Percentiles rank a stretch among this genome's conserved stretches.
Conservation (phyloP, 2,797 vertebrate genomes). For the Lagorchestes hirsutus region DNA sequence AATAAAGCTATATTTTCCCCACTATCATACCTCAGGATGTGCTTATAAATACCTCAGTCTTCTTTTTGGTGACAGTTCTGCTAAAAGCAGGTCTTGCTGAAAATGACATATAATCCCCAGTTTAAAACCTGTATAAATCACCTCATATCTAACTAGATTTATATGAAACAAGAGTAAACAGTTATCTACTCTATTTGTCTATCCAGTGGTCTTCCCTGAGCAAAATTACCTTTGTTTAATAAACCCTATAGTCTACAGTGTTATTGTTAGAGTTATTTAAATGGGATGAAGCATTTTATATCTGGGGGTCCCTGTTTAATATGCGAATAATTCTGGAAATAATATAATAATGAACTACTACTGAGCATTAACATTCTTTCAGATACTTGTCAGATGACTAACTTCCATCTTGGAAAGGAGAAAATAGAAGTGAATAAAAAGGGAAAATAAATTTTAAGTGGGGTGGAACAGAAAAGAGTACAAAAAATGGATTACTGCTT, state of each 20-base stretch:
- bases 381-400: conserved; percentile 28
- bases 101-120: background rate
- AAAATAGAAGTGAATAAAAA: conserved; percentile 20
- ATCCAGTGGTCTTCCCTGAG: background rate
- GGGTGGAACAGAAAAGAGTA: background rate
- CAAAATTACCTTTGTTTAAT: background rate
- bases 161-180: background rate
- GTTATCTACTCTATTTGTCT: background rate
- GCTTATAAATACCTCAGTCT: background rate
- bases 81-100: background rate
- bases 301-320: background rate
- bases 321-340: background rate
- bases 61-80: background rate
- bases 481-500: background rate
- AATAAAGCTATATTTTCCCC: conserved; percentile 30
- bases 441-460: conserved; percentile 2
- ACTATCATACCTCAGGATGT: background rate
- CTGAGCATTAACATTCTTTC: conserved; percentile 33
- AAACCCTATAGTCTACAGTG: background rate
- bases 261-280: background rate
- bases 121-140: background rate
- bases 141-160: background rate
- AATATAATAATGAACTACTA: background rate
- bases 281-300: background rate
- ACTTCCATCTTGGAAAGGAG: background rate